phyloP scores from a whole-genome alignment of 30 jellyfish, hydroid and myxozoan genomes.

The Morbakka virulenta region DNA sequence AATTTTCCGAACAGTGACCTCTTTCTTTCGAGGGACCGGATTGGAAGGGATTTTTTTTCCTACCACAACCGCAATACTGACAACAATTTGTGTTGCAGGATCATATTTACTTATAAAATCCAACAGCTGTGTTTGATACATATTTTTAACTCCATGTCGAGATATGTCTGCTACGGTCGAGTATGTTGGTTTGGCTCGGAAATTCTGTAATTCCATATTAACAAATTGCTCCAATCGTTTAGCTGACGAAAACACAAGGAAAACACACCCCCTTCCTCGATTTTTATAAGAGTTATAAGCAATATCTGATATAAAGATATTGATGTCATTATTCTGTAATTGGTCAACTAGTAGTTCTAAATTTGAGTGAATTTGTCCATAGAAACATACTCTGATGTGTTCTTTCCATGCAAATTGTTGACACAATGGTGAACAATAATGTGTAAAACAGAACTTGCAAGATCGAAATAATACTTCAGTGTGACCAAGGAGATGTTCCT shows the following conservation, averaged over 20 bases:
- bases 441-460: conserved; percentile 83
- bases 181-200: conserved; percentile 48
- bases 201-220: background rate
- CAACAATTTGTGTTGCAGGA: conserved; percentile 61
- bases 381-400: conserved; percentile 61
- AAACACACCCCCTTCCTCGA: conserved; percentile 74
- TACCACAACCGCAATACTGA: conserved; percentile 67
- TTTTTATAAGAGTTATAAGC: conserved; percentile 30
- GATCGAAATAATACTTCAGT: conserved; percentile 68
- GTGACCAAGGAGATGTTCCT: conserved; percentile 70
- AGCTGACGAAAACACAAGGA: conserved; percentile 48
- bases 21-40: conserved; percentile 83
- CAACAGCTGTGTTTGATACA: conserved; percentile 29
- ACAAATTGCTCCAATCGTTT: conserved; percentile 32
- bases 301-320: conserved; percentile 2
- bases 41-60: conserved; percentile 58
- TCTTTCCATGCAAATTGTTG: conserved; percentile 35
- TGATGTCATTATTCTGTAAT: conserved; percentile 4
- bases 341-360: conserved; percentile 2
- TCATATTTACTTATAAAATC: conserved; percentile 41
- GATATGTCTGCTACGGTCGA: conserved; percentile 50
- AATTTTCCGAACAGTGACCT: conserved; percentile 66
- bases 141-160: conserved; percentile 42
- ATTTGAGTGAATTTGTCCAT: conserved; percentile 57
- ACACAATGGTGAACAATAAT: conserved; percentile 87